Evolutionary conservation across 2,888 invertebrate genomes (phyloP).

Genomic region (Perizoma flavofasciatum): DNA sequence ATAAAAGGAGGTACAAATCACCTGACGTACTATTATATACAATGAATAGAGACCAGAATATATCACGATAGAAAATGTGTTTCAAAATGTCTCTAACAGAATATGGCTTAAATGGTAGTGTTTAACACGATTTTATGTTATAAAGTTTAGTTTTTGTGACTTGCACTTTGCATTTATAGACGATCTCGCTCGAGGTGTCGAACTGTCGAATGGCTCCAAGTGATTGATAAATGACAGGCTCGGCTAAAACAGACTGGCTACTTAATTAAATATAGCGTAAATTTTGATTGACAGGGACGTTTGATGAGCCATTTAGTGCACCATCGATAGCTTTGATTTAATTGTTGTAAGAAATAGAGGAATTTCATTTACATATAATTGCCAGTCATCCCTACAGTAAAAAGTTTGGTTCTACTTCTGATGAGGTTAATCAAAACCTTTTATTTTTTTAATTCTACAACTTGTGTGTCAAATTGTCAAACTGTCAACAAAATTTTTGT

Average conservation of each 20-base stretch:
- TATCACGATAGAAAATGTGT: constrained; percentile 79
- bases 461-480: constrained; percentile 12
- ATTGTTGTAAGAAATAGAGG: not conserved
- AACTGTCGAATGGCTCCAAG: constrained; percentile 72
- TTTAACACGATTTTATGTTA: constrained; percentile 84
- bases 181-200: constrained; percentile 66
- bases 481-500: constrained; percentile 55
- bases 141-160: constrained; percentile 72
- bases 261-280: constrained; percentile 73
- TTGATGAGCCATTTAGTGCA: constrained; percentile 39
- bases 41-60: constrained; percentile 60
- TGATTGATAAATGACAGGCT: constrained; percentile 81
- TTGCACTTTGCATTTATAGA: constrained; percentile 68
- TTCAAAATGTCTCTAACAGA: constrained; percentile 77
- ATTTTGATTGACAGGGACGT: constrained; percentile 45
- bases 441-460: constrained; percentile 6
- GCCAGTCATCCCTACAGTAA: not conserved
- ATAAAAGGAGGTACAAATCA: constrained; percentile 11
- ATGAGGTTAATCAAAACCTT: not conserved
- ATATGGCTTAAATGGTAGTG: constrained; percentile 79
- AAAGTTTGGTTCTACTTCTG: not conserved
- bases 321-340: constrained; percentile 5
- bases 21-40: constrained; percentile 15
- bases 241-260: constrained; percentile 75
- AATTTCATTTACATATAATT: no score